A percentile compares a stretch with the other conserved stretches of the same genome.
Evolutionary conservation across 2,888 invertebrate species (phyloP).

Genomic region (Dendrolimus houi): DNA sequence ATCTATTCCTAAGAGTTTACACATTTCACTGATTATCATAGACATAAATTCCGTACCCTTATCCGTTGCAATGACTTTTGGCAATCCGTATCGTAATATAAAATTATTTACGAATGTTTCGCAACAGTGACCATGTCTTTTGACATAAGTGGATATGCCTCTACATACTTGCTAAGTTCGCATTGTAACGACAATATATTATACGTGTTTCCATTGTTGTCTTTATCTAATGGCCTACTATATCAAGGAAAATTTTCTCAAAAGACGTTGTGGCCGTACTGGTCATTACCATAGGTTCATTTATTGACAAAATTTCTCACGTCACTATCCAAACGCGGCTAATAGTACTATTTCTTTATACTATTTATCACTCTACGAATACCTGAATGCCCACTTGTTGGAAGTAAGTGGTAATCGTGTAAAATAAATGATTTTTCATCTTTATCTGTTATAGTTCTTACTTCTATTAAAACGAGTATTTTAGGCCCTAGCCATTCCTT

Average conservation of each 20-base stretch:
- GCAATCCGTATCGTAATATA: not conserved
- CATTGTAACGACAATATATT: conserved; percentile 5
- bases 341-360: not conserved
- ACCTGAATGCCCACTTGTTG: not conserved
- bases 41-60: conserved; percentile 8
- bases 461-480: not conserved
- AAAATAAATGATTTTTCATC: not conserved
- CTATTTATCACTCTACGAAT: conserved; percentile 1
- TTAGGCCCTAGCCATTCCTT: not conserved
- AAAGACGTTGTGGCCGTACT: conserved; percentile 3
- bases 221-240: conserved; percentile 5
- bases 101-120: conserved; percentile 1
- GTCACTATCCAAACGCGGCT: conserved; percentile 4
- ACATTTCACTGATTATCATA: conserved; percentile 6
- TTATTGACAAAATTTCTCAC: conserved; percentile 2
- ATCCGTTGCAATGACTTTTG: conserved; percentile 5
- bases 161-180: conserved; percentile 2
- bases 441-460: not conserved
- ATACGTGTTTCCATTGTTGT: not conserved
- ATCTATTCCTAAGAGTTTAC: conserved; percentile 9
- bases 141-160: not conserved
- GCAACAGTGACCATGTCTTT: not conserved
- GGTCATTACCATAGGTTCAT: conserved; percentile 5
- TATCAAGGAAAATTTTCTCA: conserved; percentile 3
- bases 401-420: not conserved